These are phyloP conservation scores for Neelides sp. DNA, from an alignment of 1,140 invertebrate species.

Conservation along the genomic window DNA sequence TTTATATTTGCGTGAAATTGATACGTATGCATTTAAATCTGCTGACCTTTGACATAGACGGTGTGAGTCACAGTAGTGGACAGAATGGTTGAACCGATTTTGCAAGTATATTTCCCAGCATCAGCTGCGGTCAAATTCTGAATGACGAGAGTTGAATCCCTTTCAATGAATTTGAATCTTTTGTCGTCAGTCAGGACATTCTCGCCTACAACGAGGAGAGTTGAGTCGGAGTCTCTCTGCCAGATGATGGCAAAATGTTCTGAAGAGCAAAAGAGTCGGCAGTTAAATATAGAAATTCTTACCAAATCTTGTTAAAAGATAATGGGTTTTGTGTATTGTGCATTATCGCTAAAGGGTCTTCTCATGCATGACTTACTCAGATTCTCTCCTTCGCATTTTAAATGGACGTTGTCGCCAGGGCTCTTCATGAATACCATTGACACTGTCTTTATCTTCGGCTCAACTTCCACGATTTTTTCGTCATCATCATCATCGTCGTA, in stretches of 20 bases:
- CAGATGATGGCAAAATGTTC: slow-evolving; percentile 8
- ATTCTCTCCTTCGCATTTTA: slow-evolving; percentile 11
- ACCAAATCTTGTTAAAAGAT: too few species aligned
- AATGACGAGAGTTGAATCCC: not conserved
- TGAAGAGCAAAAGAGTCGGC: too few species aligned
- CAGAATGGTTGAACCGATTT: not conserved
- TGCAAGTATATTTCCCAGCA: slow-evolving; percentile 6
- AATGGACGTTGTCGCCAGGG: not conserved
- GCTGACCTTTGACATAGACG: slow-evolving; percentile 7
- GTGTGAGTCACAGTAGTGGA: not conserved
- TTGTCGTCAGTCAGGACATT: not conserved
- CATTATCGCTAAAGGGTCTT: too few species aligned
- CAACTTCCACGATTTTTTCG: not conserved
- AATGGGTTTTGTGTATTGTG: too few species aligned
- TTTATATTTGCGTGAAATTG: too few species aligned
- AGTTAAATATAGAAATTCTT: too few species aligned
- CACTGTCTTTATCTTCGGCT: slow-evolving; percentile 7
- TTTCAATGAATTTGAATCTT: not conserved
- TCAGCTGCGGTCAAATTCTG: slow-evolving; percentile 7
- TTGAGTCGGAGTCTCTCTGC: not conserved
- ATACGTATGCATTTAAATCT: too few species aligned
- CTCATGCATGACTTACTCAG: slow-evolving; percentile 13
- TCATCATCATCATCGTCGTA: slow-evolving; percentile 14
- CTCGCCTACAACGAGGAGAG: slow-evolving; percentile 6
- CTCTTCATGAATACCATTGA: not conserved